Percentiles rank a stretch among this genome's conserved stretches.
Conservation (phyloP, 2,888 invertebrate species). For the Scaptomyza parva region DNA sequence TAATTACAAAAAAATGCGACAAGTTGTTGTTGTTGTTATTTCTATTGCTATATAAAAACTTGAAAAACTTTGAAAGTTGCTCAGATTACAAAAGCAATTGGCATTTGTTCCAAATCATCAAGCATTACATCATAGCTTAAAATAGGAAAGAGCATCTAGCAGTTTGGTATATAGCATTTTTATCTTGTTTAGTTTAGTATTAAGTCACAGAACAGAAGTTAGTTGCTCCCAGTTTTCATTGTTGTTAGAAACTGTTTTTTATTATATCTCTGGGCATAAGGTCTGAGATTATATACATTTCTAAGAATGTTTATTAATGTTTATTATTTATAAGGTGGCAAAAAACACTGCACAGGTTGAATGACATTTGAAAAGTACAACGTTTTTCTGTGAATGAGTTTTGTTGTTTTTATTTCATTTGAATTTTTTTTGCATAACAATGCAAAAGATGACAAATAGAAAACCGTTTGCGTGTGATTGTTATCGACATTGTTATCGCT, state of each 20-base stretch:
- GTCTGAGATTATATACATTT: conserved; percentile 13
- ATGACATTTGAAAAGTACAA: conserved; percentile 41
- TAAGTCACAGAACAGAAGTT: neutral
- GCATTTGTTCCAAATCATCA: neutral
- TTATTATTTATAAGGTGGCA: conserved; percentile 7
- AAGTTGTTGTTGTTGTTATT: conserved; percentile 58
- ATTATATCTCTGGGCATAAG: conserved; percentile 34
- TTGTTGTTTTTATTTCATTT: conserved; percentile 1
- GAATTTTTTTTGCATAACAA: conserved; percentile 41
- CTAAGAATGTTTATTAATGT: neutral
- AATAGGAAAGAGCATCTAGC: conserved; percentile 3
- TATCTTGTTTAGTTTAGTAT: too few species aligned
- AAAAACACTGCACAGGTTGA: conserved; percentile 44
- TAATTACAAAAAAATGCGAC: conserved; percentile 76
- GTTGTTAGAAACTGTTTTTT: conserved; percentile 25
- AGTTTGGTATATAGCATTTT: conserved; percentile 1
- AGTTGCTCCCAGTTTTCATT: conserved; percentile 19
- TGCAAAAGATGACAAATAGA: conserved; percentile 26
- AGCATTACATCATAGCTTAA: neutral
- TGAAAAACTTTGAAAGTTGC: neutral
- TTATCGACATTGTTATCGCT: conserved; percentile 38
- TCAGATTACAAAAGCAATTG: neutral
- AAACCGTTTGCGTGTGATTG: conserved; percentile 41
- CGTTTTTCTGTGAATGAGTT: conserved; percentile 19
- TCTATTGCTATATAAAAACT: conserved; percentile 25